Evolutionary conservation across 53 echinoderm and acorn worm genomes (phyloP).

Genomic region (Echinometra lucunter): DNA sequence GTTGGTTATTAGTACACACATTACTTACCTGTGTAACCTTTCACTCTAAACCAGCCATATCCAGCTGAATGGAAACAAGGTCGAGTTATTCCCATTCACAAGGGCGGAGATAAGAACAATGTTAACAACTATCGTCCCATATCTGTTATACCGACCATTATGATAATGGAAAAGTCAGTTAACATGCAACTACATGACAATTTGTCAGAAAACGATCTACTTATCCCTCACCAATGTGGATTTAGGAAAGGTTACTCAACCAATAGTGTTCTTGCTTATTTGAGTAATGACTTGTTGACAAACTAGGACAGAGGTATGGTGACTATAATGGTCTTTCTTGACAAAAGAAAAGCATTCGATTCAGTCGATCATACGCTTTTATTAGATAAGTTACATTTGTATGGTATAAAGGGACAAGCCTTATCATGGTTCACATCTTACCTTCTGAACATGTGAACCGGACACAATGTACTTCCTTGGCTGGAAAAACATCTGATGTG

Average conservation of each 20-base stretch:
- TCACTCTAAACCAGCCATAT: not conserved
- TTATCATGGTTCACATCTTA: too few species aligned
- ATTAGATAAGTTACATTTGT: not conserved
- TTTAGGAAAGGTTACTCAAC: too few species aligned
- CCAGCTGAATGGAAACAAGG: conserved; percentile 23
- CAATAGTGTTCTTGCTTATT: too few species aligned
- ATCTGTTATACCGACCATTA: conserved; percentile 10
- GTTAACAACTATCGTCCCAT: not conserved
- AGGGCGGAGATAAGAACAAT: too few species aligned
- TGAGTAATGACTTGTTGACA: not conserved
- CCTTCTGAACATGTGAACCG: too few species aligned
- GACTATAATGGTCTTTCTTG: too few species aligned
- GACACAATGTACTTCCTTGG: too few species aligned
- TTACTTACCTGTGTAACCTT: too few species aligned
- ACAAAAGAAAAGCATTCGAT: conserved; percentile 12
- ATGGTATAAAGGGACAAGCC: not conserved
- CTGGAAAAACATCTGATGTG: not conserved
- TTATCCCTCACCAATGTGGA: too few species aligned
- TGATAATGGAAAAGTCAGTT: conserved; percentile 3
- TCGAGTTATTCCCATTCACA: too few species aligned
- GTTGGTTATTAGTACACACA: conserved; percentile 17
- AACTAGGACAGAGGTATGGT: too few species aligned
- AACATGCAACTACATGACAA: not conserved
- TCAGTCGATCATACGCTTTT: not conserved
- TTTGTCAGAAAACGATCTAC: not conserved